phyloP scores from a whole-genome alignment of 2,888 invertebrate species.

The Rhingia campestris region DNA sequence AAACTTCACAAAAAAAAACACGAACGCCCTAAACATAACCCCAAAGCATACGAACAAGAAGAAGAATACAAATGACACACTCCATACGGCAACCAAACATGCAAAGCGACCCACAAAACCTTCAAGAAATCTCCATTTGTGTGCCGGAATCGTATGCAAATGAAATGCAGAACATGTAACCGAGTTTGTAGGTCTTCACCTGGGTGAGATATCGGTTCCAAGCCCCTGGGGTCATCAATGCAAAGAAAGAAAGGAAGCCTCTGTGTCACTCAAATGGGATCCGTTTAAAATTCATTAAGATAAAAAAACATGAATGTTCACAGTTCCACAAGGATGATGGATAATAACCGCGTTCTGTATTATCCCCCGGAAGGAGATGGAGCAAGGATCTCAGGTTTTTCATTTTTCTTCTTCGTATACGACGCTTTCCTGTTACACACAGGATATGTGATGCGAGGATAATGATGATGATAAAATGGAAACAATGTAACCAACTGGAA shows the following conservation, averaged over 20 bases:
- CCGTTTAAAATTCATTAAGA: slow-evolving; percentile 59
- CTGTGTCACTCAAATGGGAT: slow-evolving; percentile 38
- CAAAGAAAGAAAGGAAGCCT: background rate
- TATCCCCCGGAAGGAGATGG: slow-evolving; percentile 9
- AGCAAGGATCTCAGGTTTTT: slow-evolving; percentile 28
- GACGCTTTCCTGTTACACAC: slow-evolving; percentile 31
- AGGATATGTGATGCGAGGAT: slow-evolving; percentile 28
- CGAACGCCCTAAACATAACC: slow-evolving; percentile 21
- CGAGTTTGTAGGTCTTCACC: slow-evolving; percentile 35
- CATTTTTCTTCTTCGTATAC: slow-evolving; percentile 22
- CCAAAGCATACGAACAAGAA: slow-evolving; percentile 10
- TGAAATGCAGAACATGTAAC: slow-evolving; percentile 19
- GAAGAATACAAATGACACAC: slow-evolving; percentile 13
- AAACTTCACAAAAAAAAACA: background rate
- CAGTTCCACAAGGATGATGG: slow-evolving; percentile 26
- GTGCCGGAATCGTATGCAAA: slow-evolving; percentile 44
- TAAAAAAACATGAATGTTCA: slow-evolving; percentile 19
- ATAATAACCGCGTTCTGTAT: slow-evolving; percentile 36
- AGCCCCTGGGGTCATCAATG: slow-evolving; percentile 29
- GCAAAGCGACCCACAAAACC: slow-evolving; percentile 34
- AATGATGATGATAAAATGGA: slow-evolving; percentile 57
- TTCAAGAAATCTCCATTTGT: background rate
- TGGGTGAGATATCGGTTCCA: slow-evolving; percentile 3
- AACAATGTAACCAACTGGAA: slow-evolving; percentile 68
- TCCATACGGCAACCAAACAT: background rate